Evolutionary conservation across 1,140 invertebrate species (phyloP), one percentile per base, ranked within the genome.

Genomic region (Atta colombica): DNA sequence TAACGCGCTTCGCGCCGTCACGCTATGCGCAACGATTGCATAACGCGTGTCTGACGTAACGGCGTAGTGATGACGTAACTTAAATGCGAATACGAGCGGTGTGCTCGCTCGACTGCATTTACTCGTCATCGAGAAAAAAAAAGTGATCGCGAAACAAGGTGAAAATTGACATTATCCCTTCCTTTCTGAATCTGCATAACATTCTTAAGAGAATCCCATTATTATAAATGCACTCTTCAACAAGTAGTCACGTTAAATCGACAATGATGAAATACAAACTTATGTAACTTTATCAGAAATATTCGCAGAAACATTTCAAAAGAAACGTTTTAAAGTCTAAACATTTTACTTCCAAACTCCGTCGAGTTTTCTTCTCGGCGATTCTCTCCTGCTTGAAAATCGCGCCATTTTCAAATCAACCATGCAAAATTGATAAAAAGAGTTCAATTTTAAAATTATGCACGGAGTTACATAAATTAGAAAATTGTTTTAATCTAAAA

Each of bases 41-140:
- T 85, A 91, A 90, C 77, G 61, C 60, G 21, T 25, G 31, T 81
- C 88, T 90, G 85, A 90, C 77, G 86, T 90, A 90, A 90, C 75
- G 51, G 39, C 21, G 7, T 65, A 65, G 66, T 58, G 69, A 8
- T 90, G 77, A 86, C 89, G 82, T 88, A 86, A 90, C 53, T 61
- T 69, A 77, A 53, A 86, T 65, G 60, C 77, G 61, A 53, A 60
- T 68, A 58, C 63, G 86, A 60, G 72, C 66, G 60, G 21, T 49
- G 45, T 66, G 14, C 77, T 80, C 74, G 28, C 68, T 39, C 69
- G 61, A 68, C 28, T 25, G 35, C 21, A 25, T 0, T 25, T 61
- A 69, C 10, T 72, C 31, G 78, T 72, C 65, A 58, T 58, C 21
- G 39, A 25, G 14, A 58, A 75, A 63, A 69, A 25, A 69, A 14